These are phyloP conservation scores for Corythoichthys intestinalis DNA, from an alignment of 2,113 vertebrate species.

Conservation along the genomic window DNA sequence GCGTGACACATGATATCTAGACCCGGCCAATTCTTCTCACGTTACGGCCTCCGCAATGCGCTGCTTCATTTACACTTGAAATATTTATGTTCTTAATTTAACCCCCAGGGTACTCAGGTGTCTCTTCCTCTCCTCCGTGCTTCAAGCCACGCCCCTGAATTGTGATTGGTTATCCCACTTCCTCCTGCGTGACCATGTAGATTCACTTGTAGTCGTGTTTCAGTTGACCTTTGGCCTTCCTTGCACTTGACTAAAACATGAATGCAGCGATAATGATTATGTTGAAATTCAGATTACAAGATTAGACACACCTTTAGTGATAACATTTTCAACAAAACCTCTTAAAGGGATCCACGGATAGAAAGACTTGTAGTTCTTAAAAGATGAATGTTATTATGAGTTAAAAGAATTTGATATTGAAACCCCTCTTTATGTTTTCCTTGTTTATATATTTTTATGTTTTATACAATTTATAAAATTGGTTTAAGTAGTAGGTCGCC, in stretches of 20 bases:
- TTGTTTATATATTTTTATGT: too few relatives aligned
- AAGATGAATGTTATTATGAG: too few relatives aligned
- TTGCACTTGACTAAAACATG: conserved; percentile 10
- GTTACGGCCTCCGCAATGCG: conserved; percentile 61
- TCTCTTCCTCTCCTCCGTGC: conserved; percentile 32
- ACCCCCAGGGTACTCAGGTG: conserved; percentile 63
- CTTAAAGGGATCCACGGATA: too few relatives aligned
- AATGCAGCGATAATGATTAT: conserved; percentile 5
- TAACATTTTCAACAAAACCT: background rate
- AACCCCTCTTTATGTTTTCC: too few relatives aligned
- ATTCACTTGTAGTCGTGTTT: background rate
- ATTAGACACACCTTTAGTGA: background rate
- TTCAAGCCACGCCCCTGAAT: conserved; percentile 15
- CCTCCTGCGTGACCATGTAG: background rate
- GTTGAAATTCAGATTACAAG: background rate
- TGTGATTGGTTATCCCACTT: conserved; percentile 26
- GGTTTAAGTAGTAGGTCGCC: too few relatives aligned
- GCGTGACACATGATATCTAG: conserved; percentile 50
- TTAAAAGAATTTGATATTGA: too few relatives aligned
- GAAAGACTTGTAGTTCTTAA: too few relatives aligned
- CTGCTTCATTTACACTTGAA: conserved; percentile 74
- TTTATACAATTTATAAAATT: too few relatives aligned
- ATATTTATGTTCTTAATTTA: conserved; percentile 75
- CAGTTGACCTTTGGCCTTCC: background rate
- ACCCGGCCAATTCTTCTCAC: conserved; percentile 55